phyloP scores from a whole-genome alignment of 2,113 vertebrate species.

The Psammodynastes pulverulentus region DNA sequence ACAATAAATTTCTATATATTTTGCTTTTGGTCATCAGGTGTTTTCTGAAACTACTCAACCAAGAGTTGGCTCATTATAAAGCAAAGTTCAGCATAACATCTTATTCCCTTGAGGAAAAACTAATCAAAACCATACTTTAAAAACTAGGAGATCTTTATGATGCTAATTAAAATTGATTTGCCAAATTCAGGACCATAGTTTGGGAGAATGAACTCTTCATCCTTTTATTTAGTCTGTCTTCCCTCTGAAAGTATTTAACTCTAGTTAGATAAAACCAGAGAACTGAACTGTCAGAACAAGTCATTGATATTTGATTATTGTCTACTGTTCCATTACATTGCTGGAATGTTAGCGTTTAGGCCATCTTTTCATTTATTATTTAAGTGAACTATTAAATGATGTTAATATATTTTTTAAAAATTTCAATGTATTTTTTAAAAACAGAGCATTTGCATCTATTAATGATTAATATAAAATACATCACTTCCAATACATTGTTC shows the following conservation, averaged over 20 bases:
- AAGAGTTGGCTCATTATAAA: neutral
- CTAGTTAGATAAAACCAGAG: constrained; percentile 62
- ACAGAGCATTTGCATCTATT: neutral
- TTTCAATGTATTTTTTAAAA: constrained; percentile 5
- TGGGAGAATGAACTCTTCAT: constrained; percentile 54
- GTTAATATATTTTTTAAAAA: constrained; percentile 27
- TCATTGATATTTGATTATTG: constrained; percentile 65
- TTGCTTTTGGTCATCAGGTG: constrained; percentile 18
- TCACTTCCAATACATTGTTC: neutral
- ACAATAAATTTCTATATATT: constrained; percentile 30
- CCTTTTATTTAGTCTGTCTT: constrained; percentile 61
- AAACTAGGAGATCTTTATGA: constrained; percentile 27
- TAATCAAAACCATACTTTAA: constrained; percentile 39
- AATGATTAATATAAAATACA: neutral
- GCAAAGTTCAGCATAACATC: constrained; percentile 32
- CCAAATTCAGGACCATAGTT: constrained; percentile 48
- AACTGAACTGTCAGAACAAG: constrained; percentile 62
- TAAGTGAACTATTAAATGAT: constrained; percentile 10
- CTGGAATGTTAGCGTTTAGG: constrained; percentile 43
- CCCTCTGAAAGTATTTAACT: constrained; percentile 58
- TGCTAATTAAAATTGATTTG: constrained; percentile 59
- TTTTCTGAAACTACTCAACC: constrained; percentile 14
- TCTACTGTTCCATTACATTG: constrained; percentile 35
- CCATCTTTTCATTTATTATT: neutral
- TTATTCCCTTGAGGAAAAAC: neutral